Evolutionary conservation across 2,888 invertebrate genomes (phyloP), one percentile per base, ranked within the genome.

Genomic region (Mycalesis mineus): DNA sequence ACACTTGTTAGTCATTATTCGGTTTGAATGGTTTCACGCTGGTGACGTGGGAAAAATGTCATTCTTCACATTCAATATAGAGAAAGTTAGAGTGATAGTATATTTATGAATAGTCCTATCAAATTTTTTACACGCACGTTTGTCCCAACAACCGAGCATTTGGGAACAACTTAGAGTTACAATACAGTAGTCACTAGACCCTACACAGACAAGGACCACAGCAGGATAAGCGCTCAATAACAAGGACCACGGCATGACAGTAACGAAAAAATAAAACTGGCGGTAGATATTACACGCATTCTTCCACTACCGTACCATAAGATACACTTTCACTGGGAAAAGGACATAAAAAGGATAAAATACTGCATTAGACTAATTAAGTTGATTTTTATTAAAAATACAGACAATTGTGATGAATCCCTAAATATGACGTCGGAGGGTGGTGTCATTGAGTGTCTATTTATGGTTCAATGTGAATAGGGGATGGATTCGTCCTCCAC

Each of bases 361-460:
- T n/a, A n/a, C n/a, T n/a, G n/a, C n/a, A n/a, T n/a, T n/a, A n/a
- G n/a, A n/a, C n/a, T n/a, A n/a, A n/a, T n/a, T n/a, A n/a, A n/a
- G n/a, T n/a, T n/a, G n/a, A n/a, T n/a, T n/a, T n/a, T n/a, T 22
- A 22, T 22, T 5, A 22, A 22, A 22, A 4, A 4, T 4, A 37
- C 49, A 9, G 14, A 49, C 22, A 49, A 28, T 5, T 49, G 49
- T 49, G 37, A 17, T 3, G 15, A 9, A 6, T 15, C 53, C 58
- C 48, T 40, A 36, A 33, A n/a, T 15, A 42, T 60, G 60, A 60
- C 60, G 60, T 57, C 57, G 29, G n/a, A 8, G 36, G 54, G 54
- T 36, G 57, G 49, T 29, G 44, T 53, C 37, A 60, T 36, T 13
- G 49, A 56, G 48, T 17, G 54, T 54, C 36, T 36, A 36, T 36